phyloP scores from a whole-genome alignment of 2,888 invertebrate species.

The Tanypteryx hageni region DNA sequence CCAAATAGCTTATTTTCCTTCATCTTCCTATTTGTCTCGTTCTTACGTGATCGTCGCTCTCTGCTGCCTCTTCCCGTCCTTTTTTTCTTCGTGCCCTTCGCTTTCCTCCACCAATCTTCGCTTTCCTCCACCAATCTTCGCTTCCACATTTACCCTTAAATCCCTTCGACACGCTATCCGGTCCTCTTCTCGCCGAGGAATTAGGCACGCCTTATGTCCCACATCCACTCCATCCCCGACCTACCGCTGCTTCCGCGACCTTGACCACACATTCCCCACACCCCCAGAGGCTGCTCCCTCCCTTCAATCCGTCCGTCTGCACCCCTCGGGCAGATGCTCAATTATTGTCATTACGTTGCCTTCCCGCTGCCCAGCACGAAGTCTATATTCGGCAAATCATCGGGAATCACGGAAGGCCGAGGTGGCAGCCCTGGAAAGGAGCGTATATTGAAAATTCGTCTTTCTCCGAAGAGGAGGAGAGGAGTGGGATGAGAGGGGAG shows the following conservation, averaged over 20 bases:
- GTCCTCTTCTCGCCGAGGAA: background rate
- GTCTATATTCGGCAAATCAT: background rate
- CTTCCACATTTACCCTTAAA: background rate
- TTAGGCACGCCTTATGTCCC: constrained; percentile 19
- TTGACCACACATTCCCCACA: background rate
- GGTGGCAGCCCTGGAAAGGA: background rate
- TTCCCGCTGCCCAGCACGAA: constrained; percentile 3
- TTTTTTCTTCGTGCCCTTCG: background rate
- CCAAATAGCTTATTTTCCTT: too few species aligned
- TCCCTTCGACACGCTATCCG: constrained; percentile 5
- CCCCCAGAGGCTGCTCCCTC: background rate
- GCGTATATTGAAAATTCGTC: background rate
- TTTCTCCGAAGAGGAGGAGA: background rate
- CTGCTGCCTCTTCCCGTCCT: too few species aligned
- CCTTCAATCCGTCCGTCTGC: too few species aligned
- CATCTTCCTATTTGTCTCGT: too few species aligned
- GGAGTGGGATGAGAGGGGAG: background rate
- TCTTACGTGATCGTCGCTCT: too few species aligned
- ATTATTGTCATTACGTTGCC: constrained; percentile 31
- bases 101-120: background rate
- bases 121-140: background rate
- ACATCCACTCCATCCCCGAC: constrained; percentile 4
- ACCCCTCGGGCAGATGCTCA: background rate
- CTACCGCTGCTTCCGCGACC: constrained; percentile 39
- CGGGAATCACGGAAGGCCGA: background rate